Evolutionary conservation across 2,797 vertebrate genomes (phyloP), one percentile per base, ranked within the genome.

Genomic region (Hapalemur alaotrensis): DNA sequence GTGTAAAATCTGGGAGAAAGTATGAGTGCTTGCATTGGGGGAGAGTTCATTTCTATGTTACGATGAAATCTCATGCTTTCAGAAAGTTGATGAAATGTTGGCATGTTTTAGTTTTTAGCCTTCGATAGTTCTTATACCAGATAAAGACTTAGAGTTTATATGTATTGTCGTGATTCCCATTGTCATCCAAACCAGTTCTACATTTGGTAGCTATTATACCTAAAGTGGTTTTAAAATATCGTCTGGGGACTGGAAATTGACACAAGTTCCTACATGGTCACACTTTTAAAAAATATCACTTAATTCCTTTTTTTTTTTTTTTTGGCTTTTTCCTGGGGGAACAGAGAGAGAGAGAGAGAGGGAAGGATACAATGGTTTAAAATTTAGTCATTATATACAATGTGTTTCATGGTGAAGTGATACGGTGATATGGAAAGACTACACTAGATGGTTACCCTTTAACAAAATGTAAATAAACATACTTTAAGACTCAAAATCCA

Each of bases 381-480:
- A 93, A 76, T 81, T 30, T 63, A 92, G 82, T 76, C 30, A 28
- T 80, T 76, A 61, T 11, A 52, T 25, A 50, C 41, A 84, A 46
- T 78, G 48, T 75, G 11, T 84, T 84, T 67, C 84, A 72, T 57
- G 70, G 69, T 75, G 52, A 12, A 30, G 38, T 15, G 1, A 28
- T 35, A 59, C 89, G n/a, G 38, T 18, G 1, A 28, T 35, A 59
- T 92, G 78, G 48, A 78, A 95, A 86, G 67, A 82, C 23, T 88
- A 79, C 30, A 8, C 48, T 54, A 54, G 72, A 12, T 57, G n/a
- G 89, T 73, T 88, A 69, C 28, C 85, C 46, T 89, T 93, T 89
- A 88, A 96, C 73, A 65, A 78, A 85, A 69, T 81, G 89, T 73
- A 85, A 88, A 95, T 35, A 82, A 17, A 63, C 67, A 67, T 25